Base-by-base conservation (phyloP, 2,113 vertebrate species). In the Cebus imitator region DNA sequence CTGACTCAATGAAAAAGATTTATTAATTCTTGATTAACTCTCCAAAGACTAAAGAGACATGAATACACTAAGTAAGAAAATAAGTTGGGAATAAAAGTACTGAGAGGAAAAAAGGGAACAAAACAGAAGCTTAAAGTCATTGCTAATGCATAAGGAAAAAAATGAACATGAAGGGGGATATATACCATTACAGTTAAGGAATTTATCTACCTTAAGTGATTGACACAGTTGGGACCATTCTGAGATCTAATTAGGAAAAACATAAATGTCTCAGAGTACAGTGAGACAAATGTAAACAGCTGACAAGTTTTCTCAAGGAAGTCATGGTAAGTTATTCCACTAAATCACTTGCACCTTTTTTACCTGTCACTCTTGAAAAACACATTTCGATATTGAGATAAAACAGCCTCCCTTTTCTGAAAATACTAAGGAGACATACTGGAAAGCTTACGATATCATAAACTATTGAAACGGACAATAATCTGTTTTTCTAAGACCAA, bases 401-500 rank as follows among this genome's bases (percentile, higher is more conserved):
- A 90, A 96, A 58, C 35, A 94, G 37, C 4, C n/a, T 88, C 20
- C 50, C 72, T 73, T 66, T 18, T 48, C 75, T 85, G 45, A 78
- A 4, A 66, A 86, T 64, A 55, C 32, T 8, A 10, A 88, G 91
- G 90, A 75, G 40, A 48, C 68, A 92, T 92, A 48, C 66, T 84
- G 66, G 9, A 97, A 87, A 78, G n/a, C n/a, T 93, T 94, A 80
- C 80, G 80, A 87, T 89, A 50, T 89, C 48, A 80, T 93, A 92
- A 91, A 88, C 50, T 89, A 70, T 14, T 83, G 80, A 93, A 96
- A 61, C 13, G 94, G 9, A 88, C 30, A 91, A 72, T 94, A 96
- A 94, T 32, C 58, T 87, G 87, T 91, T 87, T 78, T 82, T 93
- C 50, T 61, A 88, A 96, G 94, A 84, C 90, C 87, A 79, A 85